phyloP scores from a whole-genome alignment of 1,140 invertebrate genomes.

The Pseudomyrmex flavicornis region DNA sequence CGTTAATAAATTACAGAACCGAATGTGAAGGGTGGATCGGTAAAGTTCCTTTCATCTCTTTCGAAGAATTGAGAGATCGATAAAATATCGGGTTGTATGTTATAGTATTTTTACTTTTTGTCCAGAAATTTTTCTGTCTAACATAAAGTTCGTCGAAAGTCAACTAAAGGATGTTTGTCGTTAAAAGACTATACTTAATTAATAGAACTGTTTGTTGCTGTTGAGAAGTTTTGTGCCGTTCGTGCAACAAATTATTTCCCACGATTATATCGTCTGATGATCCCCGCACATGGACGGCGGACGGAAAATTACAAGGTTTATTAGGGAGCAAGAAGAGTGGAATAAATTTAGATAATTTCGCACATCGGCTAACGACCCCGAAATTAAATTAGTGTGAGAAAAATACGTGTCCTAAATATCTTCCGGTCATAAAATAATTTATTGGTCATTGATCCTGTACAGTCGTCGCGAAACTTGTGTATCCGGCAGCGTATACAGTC shows the following conservation, averaged over 20 bases:
- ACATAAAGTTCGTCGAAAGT: not conserved
- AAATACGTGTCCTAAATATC: not conserved
- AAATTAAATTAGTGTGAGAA: not conserved
- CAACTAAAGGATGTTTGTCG: too few species aligned
- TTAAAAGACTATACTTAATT: too few species aligned
- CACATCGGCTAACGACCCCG: not conserved
- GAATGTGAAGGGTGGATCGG: not conserved
- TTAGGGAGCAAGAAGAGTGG: not conserved
- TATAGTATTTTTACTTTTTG: too few species aligned
- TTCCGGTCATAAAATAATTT: not conserved
- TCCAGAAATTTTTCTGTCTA: too few species aligned
- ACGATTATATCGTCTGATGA: slow-evolving; percentile 36
- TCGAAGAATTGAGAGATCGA: not conserved
- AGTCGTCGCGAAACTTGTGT: not conserved
- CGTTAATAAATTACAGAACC: slow-evolving; percentile 26
- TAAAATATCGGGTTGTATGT: too few species aligned
- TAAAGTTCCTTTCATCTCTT: slow-evolving; percentile 1
- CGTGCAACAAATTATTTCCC: slow-evolving; percentile 41
- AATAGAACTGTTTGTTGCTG: too few species aligned
- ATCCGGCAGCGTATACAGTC: not conserved
- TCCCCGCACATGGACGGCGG: not conserved
- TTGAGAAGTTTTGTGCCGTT: slow-evolving; percentile 4
- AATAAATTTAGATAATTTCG: slow-evolving; percentile 18
- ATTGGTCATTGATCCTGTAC: slow-evolving; percentile 14
- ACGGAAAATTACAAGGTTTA: slow-evolving; percentile 26